Conservation (phyloP, 2,888 invertebrate genomes). For the Sesia apiformis region DNA sequence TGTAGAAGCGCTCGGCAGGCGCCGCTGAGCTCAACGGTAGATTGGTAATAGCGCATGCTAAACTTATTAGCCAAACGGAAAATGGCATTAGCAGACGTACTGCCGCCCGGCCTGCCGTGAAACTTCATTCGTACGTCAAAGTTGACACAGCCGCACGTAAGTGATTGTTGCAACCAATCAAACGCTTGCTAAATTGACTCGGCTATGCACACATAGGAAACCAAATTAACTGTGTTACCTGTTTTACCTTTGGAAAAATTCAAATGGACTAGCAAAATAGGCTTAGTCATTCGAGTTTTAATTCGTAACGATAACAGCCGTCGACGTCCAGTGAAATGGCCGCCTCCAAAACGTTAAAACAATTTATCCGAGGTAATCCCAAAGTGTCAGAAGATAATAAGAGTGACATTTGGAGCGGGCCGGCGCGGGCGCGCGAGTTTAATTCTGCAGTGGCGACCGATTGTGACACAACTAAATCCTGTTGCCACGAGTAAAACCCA, state of each 20-base stretch:
- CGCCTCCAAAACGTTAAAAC: slow-evolving; percentile 63
- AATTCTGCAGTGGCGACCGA: slow-evolving; percentile 64
- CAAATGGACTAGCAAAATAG: slow-evolving; percentile 20
- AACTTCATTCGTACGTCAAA: slow-evolving; percentile 62
- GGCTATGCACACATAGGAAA: slow-evolving; percentile 25
- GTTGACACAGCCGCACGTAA: slow-evolving; percentile 57
- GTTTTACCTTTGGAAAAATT: slow-evolving; percentile 24
- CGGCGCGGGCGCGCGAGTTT: slow-evolving; percentile 41
- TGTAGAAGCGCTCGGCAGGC: slow-evolving; percentile 49
- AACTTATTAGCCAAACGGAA: slow-evolving; percentile 73
- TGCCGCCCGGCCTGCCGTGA: slow-evolving; percentile 42
- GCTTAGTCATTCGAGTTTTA: slow-evolving; percentile 29
- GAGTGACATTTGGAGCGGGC: slow-evolving; percentile 68
- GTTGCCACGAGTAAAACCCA: slow-evolving; percentile 60
- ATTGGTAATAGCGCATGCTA: slow-evolving; percentile 73
- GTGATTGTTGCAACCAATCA: slow-evolving; percentile 70
- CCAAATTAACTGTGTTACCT: slow-evolving; percentile 40
- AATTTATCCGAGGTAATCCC: slow-evolving; percentile 71
- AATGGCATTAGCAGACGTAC: slow-evolving; percentile 67
- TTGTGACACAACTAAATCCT: slow-evolving; percentile 69
- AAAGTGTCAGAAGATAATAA: slow-evolving; percentile 70
- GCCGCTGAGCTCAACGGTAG: slow-evolving; percentile 48
- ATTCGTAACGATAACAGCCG: slow-evolving; percentile 57
- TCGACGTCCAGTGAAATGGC: slow-evolving; percentile 49
- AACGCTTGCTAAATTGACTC: slow-evolving; percentile 49